A percentile compares a stretch with the other conserved stretches of the same genome.
Evolutionary conservation across 2,113 vertebrate genomes (phyloP).

Genomic region (Benitochromis conjunctus): DNA sequence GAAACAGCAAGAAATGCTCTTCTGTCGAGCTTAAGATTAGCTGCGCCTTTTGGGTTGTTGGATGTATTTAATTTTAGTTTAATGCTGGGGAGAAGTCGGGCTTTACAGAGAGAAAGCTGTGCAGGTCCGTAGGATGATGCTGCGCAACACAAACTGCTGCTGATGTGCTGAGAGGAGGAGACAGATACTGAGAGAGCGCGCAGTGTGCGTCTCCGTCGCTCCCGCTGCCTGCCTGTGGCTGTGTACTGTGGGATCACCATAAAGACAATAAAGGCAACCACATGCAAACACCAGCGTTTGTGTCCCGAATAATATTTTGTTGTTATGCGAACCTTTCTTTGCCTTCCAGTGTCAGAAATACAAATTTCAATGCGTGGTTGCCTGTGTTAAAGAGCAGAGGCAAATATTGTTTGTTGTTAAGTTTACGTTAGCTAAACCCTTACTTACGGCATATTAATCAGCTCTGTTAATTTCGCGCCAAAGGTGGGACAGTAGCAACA

Average conservation of each 20-base stretch:
- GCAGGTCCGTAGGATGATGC: conserved; percentile 49
- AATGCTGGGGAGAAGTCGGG: conserved; percentile 12
- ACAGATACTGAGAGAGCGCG: background rate
- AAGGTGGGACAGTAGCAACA: background rate
- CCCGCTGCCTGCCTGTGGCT: background rate
- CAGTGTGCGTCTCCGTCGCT: background rate
- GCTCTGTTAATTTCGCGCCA: conserved; percentile 8
- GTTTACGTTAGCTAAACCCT: background rate
- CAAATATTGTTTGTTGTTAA: no score
- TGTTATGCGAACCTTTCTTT: background rate
- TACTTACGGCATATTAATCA: background rate
- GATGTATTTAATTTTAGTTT: background rate
- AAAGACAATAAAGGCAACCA: background rate
- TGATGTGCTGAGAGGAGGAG: conserved; percentile 47
- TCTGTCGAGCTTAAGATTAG: background rate
- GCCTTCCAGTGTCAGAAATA: background rate
- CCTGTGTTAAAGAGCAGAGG: background rate
- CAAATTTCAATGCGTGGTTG: background rate
- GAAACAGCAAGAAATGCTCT: background rate
- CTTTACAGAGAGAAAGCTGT: conserved; percentile 11
- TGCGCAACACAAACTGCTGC: conserved; percentile 46
- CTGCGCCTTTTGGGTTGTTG: background rate
- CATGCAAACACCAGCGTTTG: background rate
- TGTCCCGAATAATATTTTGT: background rate
- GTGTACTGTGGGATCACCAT: background rate